Base-by-base conservation (phyloP, 2,888 invertebrate species). In the Hypomecis punctinalis region DNA sequence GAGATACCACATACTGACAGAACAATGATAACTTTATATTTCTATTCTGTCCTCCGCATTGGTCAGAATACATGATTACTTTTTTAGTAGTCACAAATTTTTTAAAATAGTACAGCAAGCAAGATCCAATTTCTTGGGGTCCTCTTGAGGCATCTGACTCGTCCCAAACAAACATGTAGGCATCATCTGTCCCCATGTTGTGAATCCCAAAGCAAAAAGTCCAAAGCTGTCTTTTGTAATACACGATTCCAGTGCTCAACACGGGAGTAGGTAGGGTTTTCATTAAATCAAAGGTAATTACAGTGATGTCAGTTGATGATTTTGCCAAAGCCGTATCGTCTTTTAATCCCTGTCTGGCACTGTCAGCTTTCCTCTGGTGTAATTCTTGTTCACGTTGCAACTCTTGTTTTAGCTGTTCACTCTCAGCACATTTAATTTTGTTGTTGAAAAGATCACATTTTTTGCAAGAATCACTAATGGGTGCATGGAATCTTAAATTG, bases 251-350 rank as follows among this genome's bases (percentile, higher is more conserved):
- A 35, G 75, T 73, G 40, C 68, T 68, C 37, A 76, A 40, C 13
- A 74, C 73, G 40, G 76, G 77, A 49, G 76, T 76, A n/a, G 77
- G 74, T 57, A 76, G 59, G 47, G 76, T 75, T 59, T 76, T 77
- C 73, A 75, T 74, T 37, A 78, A 59, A 57, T 76, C 76, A 68
- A 78, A 78, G 51, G 62, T 56, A 33, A 64, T 64, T 45, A 45
- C 45, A 45, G 45, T n/a, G 45, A 45, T 45, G 45, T 45, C 45
- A 62, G 37, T 40, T 64, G 48, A 51, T 45, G 42, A 52, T 61
- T 53, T 60, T 49, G 49, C 55, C 57, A 45, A 36, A 65, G 55
- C 57, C 13, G 35, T 61, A 56, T 56, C 45, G 11, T 45, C 11
- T 45, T 45, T 45, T 45, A 23, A 23, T 23, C 23, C 23, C 23